Evolutionary conservation across 1,140 invertebrate species (phyloP).

Genomic region (Sinella curviseta): DNA sequence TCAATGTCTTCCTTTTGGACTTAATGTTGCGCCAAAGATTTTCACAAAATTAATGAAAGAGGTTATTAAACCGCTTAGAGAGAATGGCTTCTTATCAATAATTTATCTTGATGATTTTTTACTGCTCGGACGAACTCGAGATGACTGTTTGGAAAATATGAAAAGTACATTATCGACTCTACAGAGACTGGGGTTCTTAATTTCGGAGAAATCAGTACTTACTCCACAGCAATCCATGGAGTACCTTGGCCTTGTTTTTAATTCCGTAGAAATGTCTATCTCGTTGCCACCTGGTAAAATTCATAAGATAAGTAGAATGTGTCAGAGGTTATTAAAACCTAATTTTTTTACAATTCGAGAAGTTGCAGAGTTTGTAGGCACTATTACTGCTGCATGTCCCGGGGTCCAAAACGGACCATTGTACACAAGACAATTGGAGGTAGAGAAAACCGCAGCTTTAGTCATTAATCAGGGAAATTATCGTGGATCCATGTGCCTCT

Average conservation of each 20-base stretch:
- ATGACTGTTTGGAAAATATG: not conserved
- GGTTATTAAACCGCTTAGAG: slow-evolving; percentile 27
- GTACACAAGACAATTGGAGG: slow-evolving; percentile 30
- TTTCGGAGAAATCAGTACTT: not conserved
- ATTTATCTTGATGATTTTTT: slow-evolving; percentile 45
- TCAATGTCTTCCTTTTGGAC: slow-evolving; percentile 28
- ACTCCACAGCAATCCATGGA: not conserved
- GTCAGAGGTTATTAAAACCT: not conserved
- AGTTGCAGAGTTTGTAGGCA: slow-evolving; percentile 30
- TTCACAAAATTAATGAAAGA: slow-evolving; percentile 31
- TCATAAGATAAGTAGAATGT: not conserved
- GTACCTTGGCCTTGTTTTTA: slow-evolving; percentile 34
- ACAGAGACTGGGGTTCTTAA: not conserved
- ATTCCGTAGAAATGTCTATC: slow-evolving; percentile 8
- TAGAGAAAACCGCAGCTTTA: not conserved
- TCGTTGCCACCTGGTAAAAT: slow-evolving; percentile 9
- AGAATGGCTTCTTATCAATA: not conserved
- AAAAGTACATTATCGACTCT: not conserved
- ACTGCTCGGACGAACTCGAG: not conserved
- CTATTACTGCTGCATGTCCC: not conserved
- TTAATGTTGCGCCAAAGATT: slow-evolving; percentile 1
- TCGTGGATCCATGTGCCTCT: not conserved
- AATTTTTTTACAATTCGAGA: not conserved
- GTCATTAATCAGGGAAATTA: not conserved
- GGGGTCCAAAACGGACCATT: slow-evolving; percentile 29